Conservation (phyloP, 35 echinoderm and acorn worm genomes). For the Hemicentrotus pulcherrimus region DNA sequence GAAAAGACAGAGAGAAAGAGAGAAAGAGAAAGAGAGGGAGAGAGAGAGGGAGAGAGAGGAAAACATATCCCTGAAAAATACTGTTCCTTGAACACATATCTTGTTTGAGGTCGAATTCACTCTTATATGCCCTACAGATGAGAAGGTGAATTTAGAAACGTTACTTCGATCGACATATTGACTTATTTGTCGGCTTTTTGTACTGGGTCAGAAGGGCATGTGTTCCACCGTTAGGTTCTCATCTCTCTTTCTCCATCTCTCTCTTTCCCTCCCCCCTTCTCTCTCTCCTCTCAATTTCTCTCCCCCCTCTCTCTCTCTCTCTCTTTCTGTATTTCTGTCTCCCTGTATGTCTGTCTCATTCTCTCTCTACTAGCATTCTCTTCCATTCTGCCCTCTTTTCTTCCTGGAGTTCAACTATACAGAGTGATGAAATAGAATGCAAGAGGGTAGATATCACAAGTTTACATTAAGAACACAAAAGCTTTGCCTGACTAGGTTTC, state of each 20-base stretch:
- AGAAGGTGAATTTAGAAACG: conserved; percentile 21
- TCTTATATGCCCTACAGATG: background rate
- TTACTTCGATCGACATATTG: conserved; percentile 2
- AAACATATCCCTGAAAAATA: background rate
- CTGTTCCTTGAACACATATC: too few species aligned
- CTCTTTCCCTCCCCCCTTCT: background rate
- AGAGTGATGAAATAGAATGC: background rate
- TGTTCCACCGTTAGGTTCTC: background rate
- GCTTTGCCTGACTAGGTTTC: background rate
- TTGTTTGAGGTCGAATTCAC: background rate
- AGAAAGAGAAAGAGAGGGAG: background rate
- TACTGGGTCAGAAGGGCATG: background rate
- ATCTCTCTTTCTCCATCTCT: background rate
- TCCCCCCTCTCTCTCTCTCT: background rate
- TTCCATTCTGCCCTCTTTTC: background rate
- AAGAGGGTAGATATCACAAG: background rate
- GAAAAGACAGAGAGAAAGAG: background rate
- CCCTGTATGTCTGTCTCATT: too few species aligned
- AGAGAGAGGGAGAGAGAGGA: background rate
- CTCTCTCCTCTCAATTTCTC: background rate
- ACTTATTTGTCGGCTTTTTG: conserved; percentile 34
- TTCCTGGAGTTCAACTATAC: background rate
- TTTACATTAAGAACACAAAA: background rate
- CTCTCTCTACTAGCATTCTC: background rate
- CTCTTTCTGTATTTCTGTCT: background rate